Evolutionary conservation across 92 coral and sea anemone genomes (phyloP), one percentile per base, ranked within the genome.

Genomic region (Blastomussa wellsi): DNA sequence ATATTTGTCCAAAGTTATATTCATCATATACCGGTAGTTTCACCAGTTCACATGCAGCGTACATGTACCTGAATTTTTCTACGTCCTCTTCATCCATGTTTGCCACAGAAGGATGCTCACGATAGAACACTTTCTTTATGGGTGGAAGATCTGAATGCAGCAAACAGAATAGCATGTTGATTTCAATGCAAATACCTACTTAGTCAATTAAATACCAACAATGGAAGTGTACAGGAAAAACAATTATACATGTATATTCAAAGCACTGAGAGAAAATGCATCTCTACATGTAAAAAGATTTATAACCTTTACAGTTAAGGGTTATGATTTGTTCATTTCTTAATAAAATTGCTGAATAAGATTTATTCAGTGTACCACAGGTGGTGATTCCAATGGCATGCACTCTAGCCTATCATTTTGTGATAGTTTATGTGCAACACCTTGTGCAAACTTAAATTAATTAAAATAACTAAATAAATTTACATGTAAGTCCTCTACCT

Each of bases 71-170:
- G 66, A 95, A 93, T 24, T 92, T 80, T 77, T 88, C 90, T 7
- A 96, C 90, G 36, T 94, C 99, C 35, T 90, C 94, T 70, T 91
- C 89, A 31, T 91, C 88, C 86, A 90, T 91, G 68, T 88, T 79
- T 48, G 79, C 87, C 0, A 96, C 98, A 24, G 97, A 62, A 47
- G 87, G 84, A 9, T 87, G 84, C 70, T 96, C 99, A 42, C 38
- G 70, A 52, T 96, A 96, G 73, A 96, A 96, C 3, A 89, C 38
- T 84, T 96, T 96, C 82, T 87, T 95, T 48, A 96, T 92, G 13
- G 82, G 51, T 12, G 96, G 96, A 1, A 94, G 85, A 60, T 93
- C 99, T 96, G 59, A 44, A 74, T 72, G 32, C 38, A 3, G 7
- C 24, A 70, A 82, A 82, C 10, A 80, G 20, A 32, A 32, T 0